phyloP scores from a whole-genome alignment of 1,140 invertebrate genomes.

The Oryctes rhinoceros region DNA sequence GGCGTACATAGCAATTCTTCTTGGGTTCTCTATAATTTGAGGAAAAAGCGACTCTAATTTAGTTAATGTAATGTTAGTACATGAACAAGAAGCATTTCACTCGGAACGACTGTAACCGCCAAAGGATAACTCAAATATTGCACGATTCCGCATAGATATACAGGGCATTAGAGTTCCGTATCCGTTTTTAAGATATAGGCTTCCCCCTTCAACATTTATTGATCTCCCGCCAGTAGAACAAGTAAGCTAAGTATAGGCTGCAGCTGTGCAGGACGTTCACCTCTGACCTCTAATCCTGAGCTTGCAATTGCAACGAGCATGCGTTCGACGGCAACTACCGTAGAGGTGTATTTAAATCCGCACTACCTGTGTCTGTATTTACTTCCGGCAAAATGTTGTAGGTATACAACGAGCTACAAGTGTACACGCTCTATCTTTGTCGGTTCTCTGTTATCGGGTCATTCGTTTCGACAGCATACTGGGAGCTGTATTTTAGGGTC shows the following conservation, averaged over 20 bases:
- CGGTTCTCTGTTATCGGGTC: neutral
- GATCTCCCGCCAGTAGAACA: neutral
- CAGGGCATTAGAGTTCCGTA: neutral
- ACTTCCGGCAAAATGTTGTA: constrained; percentile 9
- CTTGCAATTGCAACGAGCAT: constrained; percentile 23
- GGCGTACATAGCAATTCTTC: no score
- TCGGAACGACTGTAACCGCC: no score
- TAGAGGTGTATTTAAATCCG: constrained; percentile 15
- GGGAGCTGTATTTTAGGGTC: neutral
- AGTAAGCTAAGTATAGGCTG: constrained; percentile 32
- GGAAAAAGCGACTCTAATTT: no score
- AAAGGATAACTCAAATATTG: no score
- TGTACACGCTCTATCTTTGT: constrained; percentile 1
- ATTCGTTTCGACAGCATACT: neutral
- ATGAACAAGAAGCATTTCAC: no score
- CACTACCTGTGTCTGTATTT: constrained; percentile 4
- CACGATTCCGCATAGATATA: no score
- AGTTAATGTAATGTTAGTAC: no score
- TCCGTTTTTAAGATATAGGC: neutral
- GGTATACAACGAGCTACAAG: neutral
- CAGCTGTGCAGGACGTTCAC: constrained; percentile 32
- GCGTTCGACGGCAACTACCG: neutral
- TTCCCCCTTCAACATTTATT: constrained; percentile 8
- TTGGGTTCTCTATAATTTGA: no score
- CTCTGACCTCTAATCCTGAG: constrained; percentile 28